phyloP scores from a whole-genome alignment of 2,888 invertebrate genomes.

The Odontomyia ornata region DNA sequence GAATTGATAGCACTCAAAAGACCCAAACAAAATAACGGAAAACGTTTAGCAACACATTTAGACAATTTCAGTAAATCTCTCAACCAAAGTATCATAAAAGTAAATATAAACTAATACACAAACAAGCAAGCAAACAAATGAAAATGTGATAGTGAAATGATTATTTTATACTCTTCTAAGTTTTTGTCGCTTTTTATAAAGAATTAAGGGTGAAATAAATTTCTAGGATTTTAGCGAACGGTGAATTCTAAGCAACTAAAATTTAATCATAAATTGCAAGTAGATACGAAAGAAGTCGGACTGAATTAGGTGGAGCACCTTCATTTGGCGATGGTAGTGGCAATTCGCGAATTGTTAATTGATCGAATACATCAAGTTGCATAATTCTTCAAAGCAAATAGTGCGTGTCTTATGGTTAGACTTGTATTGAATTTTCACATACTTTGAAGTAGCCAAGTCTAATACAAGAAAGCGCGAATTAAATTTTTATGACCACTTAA shows the following conservation, averaged over 20 bases:
- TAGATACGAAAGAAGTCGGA: background rate
- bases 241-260: background rate
- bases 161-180: conserved; percentile 7
- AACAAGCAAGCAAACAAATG: conserved; percentile 25
- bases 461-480: too few species aligned
- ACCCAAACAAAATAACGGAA: background rate
- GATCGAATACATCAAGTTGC: too few species aligned
- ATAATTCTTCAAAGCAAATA: too few species aligned
- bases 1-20: too few species aligned
- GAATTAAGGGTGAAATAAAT: background rate
- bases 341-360: too few species aligned
- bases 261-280: background rate
- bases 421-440: too few species aligned
- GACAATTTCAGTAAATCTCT: conserved; percentile 32
- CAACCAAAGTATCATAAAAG: conserved; percentile 38
- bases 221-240: background rate
- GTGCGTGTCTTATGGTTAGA: too few species aligned
- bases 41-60: background rate
- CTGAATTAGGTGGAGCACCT: too few species aligned
- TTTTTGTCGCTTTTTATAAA: conserved; percentile 25
- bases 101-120: background rate
- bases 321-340: too few species aligned
- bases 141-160: conserved; percentile 40
- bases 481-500: too few species aligned
- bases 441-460: too few species aligned